phyloP scores from a whole-genome alignment of 2,797 vertebrate genomes.

The Pipistrellus kuhlii region DNA sequence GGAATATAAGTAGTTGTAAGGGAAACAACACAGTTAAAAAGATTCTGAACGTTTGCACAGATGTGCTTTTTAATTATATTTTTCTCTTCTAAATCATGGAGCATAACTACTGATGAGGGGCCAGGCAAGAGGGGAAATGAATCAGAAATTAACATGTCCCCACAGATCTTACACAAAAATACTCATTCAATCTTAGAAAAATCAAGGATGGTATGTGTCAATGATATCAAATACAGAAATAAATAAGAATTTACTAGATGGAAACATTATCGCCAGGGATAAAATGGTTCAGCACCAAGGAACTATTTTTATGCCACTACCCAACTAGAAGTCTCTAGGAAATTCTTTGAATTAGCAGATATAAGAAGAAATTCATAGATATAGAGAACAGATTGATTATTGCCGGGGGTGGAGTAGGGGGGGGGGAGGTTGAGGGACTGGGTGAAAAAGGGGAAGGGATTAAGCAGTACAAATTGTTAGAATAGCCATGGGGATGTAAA shows the following conservation, averaged over 20 bases:
- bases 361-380: neutral
- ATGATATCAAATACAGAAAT: neutral
- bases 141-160: neutral
- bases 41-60: neutral
- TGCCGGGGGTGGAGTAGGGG: neutral
- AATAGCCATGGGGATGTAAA: neutral
- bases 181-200: neutral
- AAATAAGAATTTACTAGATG: neutral
- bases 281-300: neutral
- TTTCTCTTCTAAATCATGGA: conserved; percentile 27
- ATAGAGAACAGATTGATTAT: neutral
- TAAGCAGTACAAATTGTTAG: neutral
- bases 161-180: neutral
- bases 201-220: neutral
- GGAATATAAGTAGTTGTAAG: neutral
- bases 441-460: neutral
- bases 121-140: neutral
- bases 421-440: neutral
- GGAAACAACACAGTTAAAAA: conserved; percentile 17
- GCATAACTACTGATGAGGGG: neutral
- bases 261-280: neutral
- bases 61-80: conserved; percentile 9
- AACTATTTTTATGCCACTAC: conserved; percentile 37
- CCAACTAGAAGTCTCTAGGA: neutral
- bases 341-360: conserved; percentile 7